These are phyloP conservation scores for Diadophis punctatus DNA, from an alignment of 2,113 vertebrate genomes.

Conservation along the genomic window DNA sequence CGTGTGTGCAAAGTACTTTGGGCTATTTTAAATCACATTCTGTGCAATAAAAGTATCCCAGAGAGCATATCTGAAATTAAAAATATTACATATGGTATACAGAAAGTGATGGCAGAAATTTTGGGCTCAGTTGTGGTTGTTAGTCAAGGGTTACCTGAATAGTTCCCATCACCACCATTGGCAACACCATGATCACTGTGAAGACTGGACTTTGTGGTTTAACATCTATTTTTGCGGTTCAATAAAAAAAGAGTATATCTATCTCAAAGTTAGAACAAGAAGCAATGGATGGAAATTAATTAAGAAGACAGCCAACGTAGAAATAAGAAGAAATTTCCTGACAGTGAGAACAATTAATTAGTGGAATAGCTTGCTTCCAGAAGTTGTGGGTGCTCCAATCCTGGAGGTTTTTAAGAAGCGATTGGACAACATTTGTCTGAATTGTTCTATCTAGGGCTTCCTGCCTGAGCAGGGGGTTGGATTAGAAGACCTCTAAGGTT, in stretches of 20 bases:
- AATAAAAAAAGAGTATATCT: background rate
- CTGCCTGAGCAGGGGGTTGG: background rate
- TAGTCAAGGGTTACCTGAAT: background rate
- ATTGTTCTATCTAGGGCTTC: background rate
- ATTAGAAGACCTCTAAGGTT: background rate
- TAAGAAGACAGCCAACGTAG: background rate
- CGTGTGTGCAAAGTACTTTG: background rate
- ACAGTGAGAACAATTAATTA: background rate
- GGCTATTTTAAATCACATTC: background rate
- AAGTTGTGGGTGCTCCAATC: background rate
- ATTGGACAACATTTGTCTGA: background rate
- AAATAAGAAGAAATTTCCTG: background rate
- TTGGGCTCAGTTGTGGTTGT: background rate
- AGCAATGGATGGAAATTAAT: background rate
- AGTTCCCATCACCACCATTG: background rate
- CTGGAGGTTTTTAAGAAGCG: background rate
- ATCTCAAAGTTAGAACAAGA: background rate
- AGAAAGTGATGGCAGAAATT: background rate
- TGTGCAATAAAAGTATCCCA: background rate
- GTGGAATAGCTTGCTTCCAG: background rate
- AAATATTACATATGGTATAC: background rate
- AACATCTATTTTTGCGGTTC: too few relatives aligned
- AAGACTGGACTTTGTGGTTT: background rate
- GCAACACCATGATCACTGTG: background rate
- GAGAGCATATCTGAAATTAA: background rate